phyloP scores from a whole-genome alignment of 2,888 invertebrate genomes.

The Pocota personata region DNA sequence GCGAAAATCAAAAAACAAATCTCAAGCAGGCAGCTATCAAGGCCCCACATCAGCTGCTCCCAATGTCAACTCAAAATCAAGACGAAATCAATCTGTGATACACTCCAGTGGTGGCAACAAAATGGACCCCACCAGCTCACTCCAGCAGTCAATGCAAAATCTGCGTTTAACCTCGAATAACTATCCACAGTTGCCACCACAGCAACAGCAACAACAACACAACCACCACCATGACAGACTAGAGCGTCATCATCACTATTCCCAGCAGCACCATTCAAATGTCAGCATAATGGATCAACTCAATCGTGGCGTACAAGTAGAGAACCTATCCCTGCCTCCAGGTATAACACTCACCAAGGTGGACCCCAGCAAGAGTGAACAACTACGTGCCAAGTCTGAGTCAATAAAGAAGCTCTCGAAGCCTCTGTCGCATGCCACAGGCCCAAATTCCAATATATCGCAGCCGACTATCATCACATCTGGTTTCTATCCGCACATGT shows the following conservation, averaged over 20 bases:
- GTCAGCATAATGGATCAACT: slow-evolving; percentile 83
- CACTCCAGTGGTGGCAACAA: slow-evolving; percentile 52
- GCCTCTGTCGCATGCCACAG: slow-evolving; percentile 76
- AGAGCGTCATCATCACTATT: slow-evolving; percentile 66
- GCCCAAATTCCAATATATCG: slow-evolving; percentile 69
- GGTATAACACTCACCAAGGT: slow-evolving; percentile 92
- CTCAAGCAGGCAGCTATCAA: slow-evolving; percentile 34
- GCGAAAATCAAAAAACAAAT: slow-evolving; percentile 64
- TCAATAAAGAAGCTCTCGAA: slow-evolving; percentile 81
- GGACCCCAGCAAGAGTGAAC: slow-evolving; percentile 83
- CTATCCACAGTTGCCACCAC: slow-evolving; percentile 70
- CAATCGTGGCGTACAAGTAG: slow-evolving; percentile 84
- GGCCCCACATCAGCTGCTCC: neutral
- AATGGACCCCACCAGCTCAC: slow-evolving; percentile 71
- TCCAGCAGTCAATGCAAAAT: slow-evolving; percentile 79
- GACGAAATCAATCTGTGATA: slow-evolving; percentile 73
- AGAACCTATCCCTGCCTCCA: slow-evolving; percentile 88
- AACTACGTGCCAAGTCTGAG: slow-evolving; percentile 81
- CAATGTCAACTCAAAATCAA: slow-evolving; percentile 35
- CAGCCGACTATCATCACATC: slow-evolving; percentile 76
- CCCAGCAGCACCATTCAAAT: slow-evolving; percentile 74
- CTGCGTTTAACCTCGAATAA: slow-evolving; percentile 76
- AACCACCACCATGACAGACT: slow-evolving; percentile 49
- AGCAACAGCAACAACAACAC: slow-evolving; percentile 55
- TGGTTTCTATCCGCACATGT: slow-evolving; percentile 76